These are phyloP conservation scores for Drosophila diplacantha DNA, from an alignment of 2,888 invertebrate genomes.

Conservation along the genomic window DNA sequence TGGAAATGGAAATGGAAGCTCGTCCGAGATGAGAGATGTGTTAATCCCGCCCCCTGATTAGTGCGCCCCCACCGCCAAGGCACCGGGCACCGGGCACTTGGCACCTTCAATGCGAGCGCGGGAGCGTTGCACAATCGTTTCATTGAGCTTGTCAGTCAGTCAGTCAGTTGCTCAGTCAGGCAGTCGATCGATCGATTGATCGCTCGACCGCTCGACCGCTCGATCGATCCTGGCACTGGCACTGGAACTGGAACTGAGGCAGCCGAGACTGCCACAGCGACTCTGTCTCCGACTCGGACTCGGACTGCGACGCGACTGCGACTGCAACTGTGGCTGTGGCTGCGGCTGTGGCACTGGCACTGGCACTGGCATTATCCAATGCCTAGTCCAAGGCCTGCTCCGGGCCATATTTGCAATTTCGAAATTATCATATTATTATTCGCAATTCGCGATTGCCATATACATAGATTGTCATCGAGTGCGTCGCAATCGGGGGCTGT, in stretches of 20 bases:
- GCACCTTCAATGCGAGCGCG: slow-evolving; percentile 34
- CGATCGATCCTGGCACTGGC: slow-evolving; percentile 26
- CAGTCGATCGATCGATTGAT: slow-evolving; percentile 35
- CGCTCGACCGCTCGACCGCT: slow-evolving; percentile 11
- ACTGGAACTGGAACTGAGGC: slow-evolving; percentile 17
- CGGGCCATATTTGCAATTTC: slow-evolving; percentile 28
- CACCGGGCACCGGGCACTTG: background rate
- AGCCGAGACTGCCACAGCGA: background rate
- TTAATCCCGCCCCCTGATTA: slow-evolving; percentile 22
- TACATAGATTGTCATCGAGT: background rate
- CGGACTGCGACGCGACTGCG: background rate
- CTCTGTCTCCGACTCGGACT: no score
- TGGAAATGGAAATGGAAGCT: slow-evolving; percentile 44
- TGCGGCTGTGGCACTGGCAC: slow-evolving; percentile 13
- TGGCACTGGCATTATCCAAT: slow-evolving; percentile 61
- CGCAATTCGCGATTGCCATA: slow-evolving; percentile 21
- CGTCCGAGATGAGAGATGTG: slow-evolving; percentile 51
- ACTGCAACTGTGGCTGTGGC: background rate
- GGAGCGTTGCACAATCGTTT: slow-evolving; percentile 58
- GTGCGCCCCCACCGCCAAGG: background rate
- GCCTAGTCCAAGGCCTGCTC: slow-evolving; percentile 62
- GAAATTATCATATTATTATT: slow-evolving; percentile 39
- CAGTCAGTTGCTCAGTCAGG: slow-evolving; percentile 10
- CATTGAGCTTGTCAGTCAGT: slow-evolving; percentile 55
- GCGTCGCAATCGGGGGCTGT: slow-evolving; percentile 10